A percentile compares a stretch with the other conserved stretches of the same genome.
phyloP scores from a whole-genome alignment of 2,797 vertebrate genomes.

The Valencia hispanica region DNA sequence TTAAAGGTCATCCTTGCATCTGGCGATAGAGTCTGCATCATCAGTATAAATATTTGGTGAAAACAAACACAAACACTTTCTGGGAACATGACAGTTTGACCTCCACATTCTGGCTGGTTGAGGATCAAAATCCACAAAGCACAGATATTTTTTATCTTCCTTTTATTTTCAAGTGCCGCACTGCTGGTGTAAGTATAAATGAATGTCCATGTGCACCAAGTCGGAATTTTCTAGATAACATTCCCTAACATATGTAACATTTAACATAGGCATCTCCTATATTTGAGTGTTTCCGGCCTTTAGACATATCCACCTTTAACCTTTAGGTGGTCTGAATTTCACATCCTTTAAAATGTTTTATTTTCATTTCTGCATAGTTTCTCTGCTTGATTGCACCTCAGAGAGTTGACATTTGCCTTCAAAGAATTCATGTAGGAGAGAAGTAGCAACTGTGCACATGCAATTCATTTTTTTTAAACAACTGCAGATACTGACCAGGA shows the following conservation, averaged over 20 bases:
- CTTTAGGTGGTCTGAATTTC: not conserved
- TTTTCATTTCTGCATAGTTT: not conserved
- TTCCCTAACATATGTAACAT: conserved; percentile 30
- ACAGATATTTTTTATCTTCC: conserved; percentile 28
- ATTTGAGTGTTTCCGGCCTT: conserved; percentile 7
- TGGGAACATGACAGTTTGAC: conserved; percentile 42
- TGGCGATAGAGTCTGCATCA: conserved; percentile 16
- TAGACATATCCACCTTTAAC: conserved; percentile 7
- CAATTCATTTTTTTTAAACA: not conserved
- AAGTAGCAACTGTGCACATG: not conserved
- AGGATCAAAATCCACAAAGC: conserved; percentile 56
- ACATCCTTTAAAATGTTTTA: not conserved
- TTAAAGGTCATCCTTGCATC: conserved; percentile 14
- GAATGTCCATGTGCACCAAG: conserved; percentile 40
- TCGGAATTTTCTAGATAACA: conserved; percentile 26
- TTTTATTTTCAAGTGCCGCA: conserved; percentile 23
- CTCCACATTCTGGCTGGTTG: conserved; percentile 24
- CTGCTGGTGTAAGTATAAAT: conserved; percentile 49
- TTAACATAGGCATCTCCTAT: conserved; percentile 20
- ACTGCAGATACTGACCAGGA: not conserved
- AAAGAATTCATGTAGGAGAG: not conserved
- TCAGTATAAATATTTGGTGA: conserved; percentile 48
- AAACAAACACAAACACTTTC: conserved; percentile 48
- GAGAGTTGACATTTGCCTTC: not conserved
- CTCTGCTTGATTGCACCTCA: conserved; percentile 3